A percentile compares a stretch with the other conserved stretches of the same genome.
phyloP scores from a whole-genome alignment of 37 sponge, comb jelly and placozoan genomes.

The Petrosia ficiformis region DNA sequence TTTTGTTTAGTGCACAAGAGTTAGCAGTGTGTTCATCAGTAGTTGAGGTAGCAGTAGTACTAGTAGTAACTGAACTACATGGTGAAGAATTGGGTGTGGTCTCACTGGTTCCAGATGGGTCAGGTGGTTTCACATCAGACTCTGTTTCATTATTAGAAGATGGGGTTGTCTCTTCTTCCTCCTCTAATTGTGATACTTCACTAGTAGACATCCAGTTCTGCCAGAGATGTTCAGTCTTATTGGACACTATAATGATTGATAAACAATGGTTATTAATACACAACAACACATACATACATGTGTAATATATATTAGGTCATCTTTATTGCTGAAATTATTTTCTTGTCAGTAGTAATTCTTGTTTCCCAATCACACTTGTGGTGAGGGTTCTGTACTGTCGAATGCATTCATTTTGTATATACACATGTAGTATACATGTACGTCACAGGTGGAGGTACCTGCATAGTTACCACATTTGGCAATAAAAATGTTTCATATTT shows the following conservation, averaged over 20 bases:
- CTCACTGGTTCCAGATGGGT: not conserved
- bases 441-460: no score
- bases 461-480: no score
- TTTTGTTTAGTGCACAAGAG: no score
- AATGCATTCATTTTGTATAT: no score
- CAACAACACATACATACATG: not conserved
- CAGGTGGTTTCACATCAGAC: not conserved
- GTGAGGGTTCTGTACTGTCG: no score
- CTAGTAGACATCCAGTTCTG: conserved; percentile 59
- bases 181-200: not conserved
- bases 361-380: no score
- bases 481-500: no score
- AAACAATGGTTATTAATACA: no score
- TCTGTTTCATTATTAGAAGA: not conserved
- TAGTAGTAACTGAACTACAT: not conserved
- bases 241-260: no score
- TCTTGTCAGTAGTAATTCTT: no score
- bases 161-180: not conserved
- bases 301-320: not conserved
- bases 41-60: not conserved
- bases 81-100: conserved; percentile 13
- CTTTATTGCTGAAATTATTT: not conserved
- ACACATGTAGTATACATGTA: no score
- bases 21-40: no score
- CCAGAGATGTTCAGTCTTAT: conserved; percentile 42